These are phyloP conservation scores for Phyllotreta striolata DNA, from an alignment of 2,888 invertebrate genomes.

Conservation along the genomic window DNA sequence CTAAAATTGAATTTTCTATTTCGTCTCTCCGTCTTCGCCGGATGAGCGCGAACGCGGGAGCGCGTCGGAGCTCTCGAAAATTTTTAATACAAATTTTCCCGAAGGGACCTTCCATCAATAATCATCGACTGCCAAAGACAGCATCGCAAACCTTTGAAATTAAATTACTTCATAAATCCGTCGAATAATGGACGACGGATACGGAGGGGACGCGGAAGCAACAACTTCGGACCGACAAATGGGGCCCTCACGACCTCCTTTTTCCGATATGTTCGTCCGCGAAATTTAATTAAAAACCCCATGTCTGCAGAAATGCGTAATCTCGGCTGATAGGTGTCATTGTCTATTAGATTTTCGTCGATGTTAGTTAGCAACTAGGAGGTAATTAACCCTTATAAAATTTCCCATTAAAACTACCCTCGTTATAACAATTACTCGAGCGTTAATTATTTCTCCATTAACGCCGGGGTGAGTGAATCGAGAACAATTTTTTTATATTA, in stretches of 20 bases:
- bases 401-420: no score
- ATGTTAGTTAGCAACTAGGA: no score
- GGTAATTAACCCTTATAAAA: no score
- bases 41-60: conserved; percentile 14
- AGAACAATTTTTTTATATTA: no score
- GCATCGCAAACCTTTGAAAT: conserved; percentile 36
- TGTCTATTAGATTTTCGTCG: conserved; percentile 15
- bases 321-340: conserved; percentile 27
- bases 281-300: conserved; percentile 35
- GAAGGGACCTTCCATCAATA: conserved; percentile 36
- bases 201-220: conserved; percentile 17
- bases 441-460: no score
- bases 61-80: conserved; percentile 5
- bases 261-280: conserved; percentile 13
- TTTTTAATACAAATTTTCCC: conserved; percentile 34
- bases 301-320: conserved; percentile 33
- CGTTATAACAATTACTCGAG: no score
- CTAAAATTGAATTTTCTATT: conserved; percentile 27
- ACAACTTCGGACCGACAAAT: conserved; percentile 23
- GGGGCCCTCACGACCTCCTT: conserved; percentile 19
- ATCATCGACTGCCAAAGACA: conserved; percentile 35
- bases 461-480: no score
- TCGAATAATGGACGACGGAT: conserved; percentile 31
- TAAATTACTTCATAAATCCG: conserved; percentile 38
- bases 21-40: conserved; percentile 16